These are phyloP conservation scores for Hylyphantes graminicola DNA, from an alignment of 1,140 invertebrate species.

Conservation along the genomic window DNA sequence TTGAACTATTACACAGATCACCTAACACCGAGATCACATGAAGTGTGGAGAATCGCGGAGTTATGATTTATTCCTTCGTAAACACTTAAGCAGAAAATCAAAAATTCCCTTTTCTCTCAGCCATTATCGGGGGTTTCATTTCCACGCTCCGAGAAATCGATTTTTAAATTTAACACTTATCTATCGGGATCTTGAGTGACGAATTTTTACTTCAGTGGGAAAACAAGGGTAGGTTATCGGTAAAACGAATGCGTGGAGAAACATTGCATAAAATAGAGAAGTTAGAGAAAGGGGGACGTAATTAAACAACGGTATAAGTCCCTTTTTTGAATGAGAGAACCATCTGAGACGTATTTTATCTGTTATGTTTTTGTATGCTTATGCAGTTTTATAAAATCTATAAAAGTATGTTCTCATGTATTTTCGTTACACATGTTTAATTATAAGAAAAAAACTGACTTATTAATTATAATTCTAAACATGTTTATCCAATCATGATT, in stretches of 20 bases:
- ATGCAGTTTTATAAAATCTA: too few relatives aligned
- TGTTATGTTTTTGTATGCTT: too few relatives aligned
- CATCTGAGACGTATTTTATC: too few relatives aligned
- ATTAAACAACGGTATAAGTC: conserved; percentile 2
- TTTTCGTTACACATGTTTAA: too few relatives aligned
- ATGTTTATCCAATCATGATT: too few relatives aligned
- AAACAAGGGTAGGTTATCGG: conserved; percentile 51
- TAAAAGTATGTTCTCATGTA: too few relatives aligned
- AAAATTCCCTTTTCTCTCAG: conserved; percentile 14
- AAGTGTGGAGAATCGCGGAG: neutral
- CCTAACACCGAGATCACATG: conserved; percentile 7
- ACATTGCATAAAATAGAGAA: conserved; percentile 40
- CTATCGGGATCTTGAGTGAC: conserved; percentile 20
- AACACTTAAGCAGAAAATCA: conserved; percentile 28
- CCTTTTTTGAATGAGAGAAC: too few relatives aligned
- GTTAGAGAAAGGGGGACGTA: neutral
- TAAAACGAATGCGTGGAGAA: conserved; percentile 29
- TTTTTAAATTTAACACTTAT: conserved; percentile 49
- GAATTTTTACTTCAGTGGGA: conserved; percentile 27
- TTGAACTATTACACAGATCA: conserved; percentile 11
- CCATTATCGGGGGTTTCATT: conserved; percentile 35
- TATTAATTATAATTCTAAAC: too few relatives aligned
- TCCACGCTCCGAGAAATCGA: conserved; percentile 15
- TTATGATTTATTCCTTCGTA: conserved; percentile 31
- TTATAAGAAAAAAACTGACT: too few relatives aligned